Base-by-base conservation (phyloP, 2,797 vertebrate genomes). In the Nyctibius grandis region DNA sequence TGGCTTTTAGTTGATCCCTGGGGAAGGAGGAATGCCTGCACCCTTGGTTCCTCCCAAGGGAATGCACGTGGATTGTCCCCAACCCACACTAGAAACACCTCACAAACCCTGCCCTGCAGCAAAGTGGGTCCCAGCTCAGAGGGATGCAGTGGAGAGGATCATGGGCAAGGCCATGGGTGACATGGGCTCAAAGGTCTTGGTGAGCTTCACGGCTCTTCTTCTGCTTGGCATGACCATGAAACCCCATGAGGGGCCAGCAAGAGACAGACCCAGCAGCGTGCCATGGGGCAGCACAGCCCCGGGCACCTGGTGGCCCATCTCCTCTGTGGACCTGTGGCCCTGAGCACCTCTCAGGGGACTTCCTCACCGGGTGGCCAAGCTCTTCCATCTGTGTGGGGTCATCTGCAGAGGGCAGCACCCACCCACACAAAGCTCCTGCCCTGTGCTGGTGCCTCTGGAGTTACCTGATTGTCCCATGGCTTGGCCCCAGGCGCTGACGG, bases 351-450 rank as follows among this genome's bases (percentile, higher is more conserved):
- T 75, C 48, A 42, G 16, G 19, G 29, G 12, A n/a, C 34, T 63
- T 40, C 28, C 29, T 33, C 28, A 10, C 0, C 0, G 25, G 16
- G 5, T 63, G n/a, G 31, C n/a, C 54, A 54, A 70, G 40, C 51
- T 75, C 25, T 48, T 60, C 18, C 31, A 4, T 33, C 22, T 38
- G 9, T 53, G 15, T 42, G 53, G 38, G 69, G 29, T 34, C 54
- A 79, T 86, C 87, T 87, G 84, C 84, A 92, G 93, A 29, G 50
- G 91, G 89, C 95, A 89, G 74, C 86, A 91, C 77, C 40, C 73
- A 25, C 40, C 14, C 44, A 22, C 45, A 6, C 22, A 45, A 16
- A 28, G 34, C 13, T 84, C 34, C 29, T 54, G 51, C 53, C 57
- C 56, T 11, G 42, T 22, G 60, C 14, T 54, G 40, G 15, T 64